Base-by-base conservation (phyloP, 2,888 invertebrate genomes). In the Rhagonycha lutea region DNA sequence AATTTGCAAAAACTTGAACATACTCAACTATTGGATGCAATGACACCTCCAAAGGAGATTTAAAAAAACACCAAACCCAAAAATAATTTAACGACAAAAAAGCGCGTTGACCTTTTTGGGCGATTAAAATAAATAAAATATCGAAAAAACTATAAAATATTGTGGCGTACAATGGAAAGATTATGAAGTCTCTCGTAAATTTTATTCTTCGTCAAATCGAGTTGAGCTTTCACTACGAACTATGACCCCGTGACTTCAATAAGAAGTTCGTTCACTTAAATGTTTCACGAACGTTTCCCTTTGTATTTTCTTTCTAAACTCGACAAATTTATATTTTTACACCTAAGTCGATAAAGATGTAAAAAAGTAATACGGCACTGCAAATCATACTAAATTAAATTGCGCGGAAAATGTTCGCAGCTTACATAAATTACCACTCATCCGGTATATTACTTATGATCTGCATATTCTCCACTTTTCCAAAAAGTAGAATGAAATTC, bases 151-250 rank as follows among this genome's bases (percentile, higher is more conserved):
- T 47, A 47, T 47, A 47, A 47, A 47, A 47, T 47, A 47, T 47
- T 47, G 47, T 47, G 47, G 47, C 47, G 47, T n/a, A 47, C 47
- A 47, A 47, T 47, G 47, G 47, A 47, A 47, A n/a, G 47, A 47
- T 47, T 47, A 47, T 47, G n/a, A 47, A 47, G 47, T 47, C 47
- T n/a, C 18, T 29, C 29, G 14, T 68, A 68, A 29, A 68, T 68
- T 32, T 68, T 68, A 18, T 29, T 32, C 67, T 68, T 29, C 29
- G 68, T 68, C 47, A 68, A 68, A 68, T 61, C 28, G 47, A 63
- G 72, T 72, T 61, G 63, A 69, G 73, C 73, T 73, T 73, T 73
- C 73, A 47, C 69, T 68, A 61, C 63, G 73, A 73, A 73, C 73
- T 72, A 62, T 73, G 73, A 73, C 69, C 73, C 69, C 69, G 68